Base-by-base conservation (phyloP, 2,888 invertebrate genomes). In the Lochmaea capreae region DNA sequence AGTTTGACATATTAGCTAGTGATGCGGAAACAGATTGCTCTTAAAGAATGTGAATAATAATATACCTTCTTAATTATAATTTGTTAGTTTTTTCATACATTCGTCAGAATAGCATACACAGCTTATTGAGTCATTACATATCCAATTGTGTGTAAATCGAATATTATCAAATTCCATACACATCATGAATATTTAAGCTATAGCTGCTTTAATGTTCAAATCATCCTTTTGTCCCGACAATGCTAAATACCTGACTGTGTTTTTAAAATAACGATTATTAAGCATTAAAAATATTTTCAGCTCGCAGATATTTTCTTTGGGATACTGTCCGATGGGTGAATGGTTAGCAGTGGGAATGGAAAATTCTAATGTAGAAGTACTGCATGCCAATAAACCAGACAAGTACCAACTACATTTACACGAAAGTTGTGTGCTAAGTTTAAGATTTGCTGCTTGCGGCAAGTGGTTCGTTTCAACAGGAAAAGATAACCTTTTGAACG, bases 381-480 rank as follows among this genome's bases (percentile, higher is more conserved):
- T 98, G 71, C 95, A 95, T 87, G 93, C 95, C 78, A 92, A 93
- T 83, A 97, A 97, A 87, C 93, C 95, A 33, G 98, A 98, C 89
- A 96, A 97, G 87, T 99, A 98, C 88, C 97, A 98, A 88, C 90
- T 99, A 75, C 94, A 97, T 86, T 90, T 98, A 82, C 98, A 98
- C 89, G 98, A 99, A 87, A 96, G 96, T 81, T 99, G 98, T 88
- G 99, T 99, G 57, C 90, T 99, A 74, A 97, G 98, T 78, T 90
- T 99, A 78, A 93, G 96, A 87, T 99, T 98, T 89, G 98, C 99
- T 65, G 93, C 95, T 67, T 94, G 95, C 86, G 98, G 98, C 83
- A 98, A 98, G 88, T 99, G 98, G 98, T 99, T 99, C 89, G 97
- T 98, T 79, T 97, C 96, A 79, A 98, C 98, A n/a, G 98, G 98